Percentiles rank a stretch among this genome's conserved stretches.
Evolutionary conservation across 2,797 vertebrate species (phyloP).

Genomic region (Eulemur coronatus): DNA sequence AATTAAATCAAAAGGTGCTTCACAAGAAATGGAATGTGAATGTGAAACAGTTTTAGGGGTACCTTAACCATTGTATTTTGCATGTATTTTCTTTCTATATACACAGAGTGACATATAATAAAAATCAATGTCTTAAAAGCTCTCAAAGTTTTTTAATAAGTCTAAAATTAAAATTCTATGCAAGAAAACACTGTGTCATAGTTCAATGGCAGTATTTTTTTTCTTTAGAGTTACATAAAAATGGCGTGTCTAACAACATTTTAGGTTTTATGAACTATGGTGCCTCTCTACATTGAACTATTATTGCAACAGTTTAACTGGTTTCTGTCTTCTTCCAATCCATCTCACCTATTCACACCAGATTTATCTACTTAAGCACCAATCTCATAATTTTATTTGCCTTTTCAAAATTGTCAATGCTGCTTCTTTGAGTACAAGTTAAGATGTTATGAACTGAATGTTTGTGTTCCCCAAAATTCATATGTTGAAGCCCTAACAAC

Average conservation of each 20-base stretch:
- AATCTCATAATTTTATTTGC: not conserved
- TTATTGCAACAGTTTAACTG: not conserved
- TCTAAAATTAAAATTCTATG: conserved; percentile 4
- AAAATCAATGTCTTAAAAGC: not conserved
- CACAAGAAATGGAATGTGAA: not conserved
- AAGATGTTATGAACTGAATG: not conserved
- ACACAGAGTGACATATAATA: not conserved
- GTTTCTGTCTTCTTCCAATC: not conserved
- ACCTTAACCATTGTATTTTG: not conserved
- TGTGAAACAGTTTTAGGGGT: not conserved
- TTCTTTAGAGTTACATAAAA: not conserved
- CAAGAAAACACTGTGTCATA: not conserved
- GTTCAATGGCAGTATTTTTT: not conserved
- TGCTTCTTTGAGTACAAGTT: not conserved
- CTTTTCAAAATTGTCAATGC: not conserved
- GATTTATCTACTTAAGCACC: not conserved
- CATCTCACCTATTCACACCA: not conserved
- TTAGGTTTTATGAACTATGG: not conserved
- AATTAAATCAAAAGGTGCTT: not conserved
- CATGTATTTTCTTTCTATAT: not conserved
- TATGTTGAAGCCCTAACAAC: not conserved
- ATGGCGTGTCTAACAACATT: not conserved
- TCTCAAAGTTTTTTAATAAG: not conserved
- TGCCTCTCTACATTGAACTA: not conserved
- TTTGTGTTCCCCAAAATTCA: not conserved